Conservation (phyloP, 2,113 vertebrate genomes). For the Prietella phreatophila region DNA sequence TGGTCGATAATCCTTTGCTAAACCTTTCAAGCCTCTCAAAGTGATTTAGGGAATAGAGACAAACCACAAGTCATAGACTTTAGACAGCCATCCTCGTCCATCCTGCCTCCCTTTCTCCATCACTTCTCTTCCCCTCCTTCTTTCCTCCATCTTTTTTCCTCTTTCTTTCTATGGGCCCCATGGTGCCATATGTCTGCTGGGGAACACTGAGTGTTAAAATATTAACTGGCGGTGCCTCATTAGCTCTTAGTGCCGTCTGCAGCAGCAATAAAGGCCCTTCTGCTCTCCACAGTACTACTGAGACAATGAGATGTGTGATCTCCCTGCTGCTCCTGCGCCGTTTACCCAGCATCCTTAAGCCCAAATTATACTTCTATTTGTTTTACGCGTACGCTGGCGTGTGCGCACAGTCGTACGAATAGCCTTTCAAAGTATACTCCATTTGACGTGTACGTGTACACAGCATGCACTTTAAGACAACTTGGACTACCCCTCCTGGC, state of each 20-base stretch:
- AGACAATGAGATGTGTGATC: constrained; percentile 31
- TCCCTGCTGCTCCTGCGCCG: background rate
- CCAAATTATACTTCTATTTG: too few species aligned
- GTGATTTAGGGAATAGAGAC: background rate
- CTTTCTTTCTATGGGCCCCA: constrained; percentile 29
- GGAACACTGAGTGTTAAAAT: constrained; percentile 46
- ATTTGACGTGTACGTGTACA: too few species aligned
- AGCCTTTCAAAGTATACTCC: too few species aligned
- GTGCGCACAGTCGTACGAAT: too few species aligned
- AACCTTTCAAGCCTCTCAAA: background rate
- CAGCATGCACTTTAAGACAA: too few species aligned
- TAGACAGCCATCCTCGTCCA: background rate
- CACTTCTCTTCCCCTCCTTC: background rate
- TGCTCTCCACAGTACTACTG: constrained; percentile 31
- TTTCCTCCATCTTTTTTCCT: background rate
- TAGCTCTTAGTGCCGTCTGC: constrained; percentile 45
- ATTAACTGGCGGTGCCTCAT: constrained; percentile 52
- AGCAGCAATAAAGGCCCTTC: constrained; percentile 42
- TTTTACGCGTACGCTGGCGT: too few species aligned
- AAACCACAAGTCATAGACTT: background rate
- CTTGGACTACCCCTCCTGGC: too few species aligned
- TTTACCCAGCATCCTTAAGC: constrained; percentile 22
- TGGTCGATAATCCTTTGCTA: background rate
- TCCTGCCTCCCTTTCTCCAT: background rate
- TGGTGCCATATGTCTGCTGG: constrained; percentile 36